Evolutionary conservation across 2,797 vertebrate genomes (phyloP), one percentile per base, ranked within the genome.

Genomic region (Pipistrellus pipistrellus): DNA sequence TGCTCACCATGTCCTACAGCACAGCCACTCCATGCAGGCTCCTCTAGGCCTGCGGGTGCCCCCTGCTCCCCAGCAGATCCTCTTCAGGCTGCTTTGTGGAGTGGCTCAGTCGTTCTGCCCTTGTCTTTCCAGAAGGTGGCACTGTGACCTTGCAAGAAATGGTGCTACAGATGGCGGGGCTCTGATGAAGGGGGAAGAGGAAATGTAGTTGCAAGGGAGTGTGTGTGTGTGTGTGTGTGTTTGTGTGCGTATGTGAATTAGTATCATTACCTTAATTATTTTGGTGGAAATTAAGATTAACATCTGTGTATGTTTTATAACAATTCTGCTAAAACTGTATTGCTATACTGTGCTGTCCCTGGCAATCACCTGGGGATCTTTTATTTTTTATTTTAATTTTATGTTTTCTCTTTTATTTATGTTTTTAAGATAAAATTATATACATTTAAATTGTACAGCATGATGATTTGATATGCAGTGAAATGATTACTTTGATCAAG

Each of bases 81-180:
- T 44, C 41, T 4, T 9, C 6, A 32, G 41, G 20, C 62, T 38
- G 18, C 23, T 86, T 57, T 87, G 51, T 77, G 8, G 8, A 78
- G 46, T 1, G 10, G 4, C 44, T 77, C 25, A 4, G n/a, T 30
- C 8, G 3, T 55, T 64, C 46, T 84, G 18, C 55, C 41, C 3
- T 55, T 20, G 3, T 83, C 35, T 88, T 44, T 85, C 96, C 96
- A 95, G 91, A 80, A 83, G 97, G 90, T 96, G 97, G 96, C 94
- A 35, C 93, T 96, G 71, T 93, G 94, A 89, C 62, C 85, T 87
- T 94, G 66, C 17, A 32, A 89, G 77, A 96, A 48, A 32, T 7
- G 3, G 46, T 68, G 20, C 14, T 44, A 5, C 21, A 0, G 9
- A 13, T 21, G 18, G 1, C 4, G 7, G 12, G 57, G 17, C 23